Conservation (phyloP, 2,888 invertebrate species). For the Perdita meconis region DNA sequence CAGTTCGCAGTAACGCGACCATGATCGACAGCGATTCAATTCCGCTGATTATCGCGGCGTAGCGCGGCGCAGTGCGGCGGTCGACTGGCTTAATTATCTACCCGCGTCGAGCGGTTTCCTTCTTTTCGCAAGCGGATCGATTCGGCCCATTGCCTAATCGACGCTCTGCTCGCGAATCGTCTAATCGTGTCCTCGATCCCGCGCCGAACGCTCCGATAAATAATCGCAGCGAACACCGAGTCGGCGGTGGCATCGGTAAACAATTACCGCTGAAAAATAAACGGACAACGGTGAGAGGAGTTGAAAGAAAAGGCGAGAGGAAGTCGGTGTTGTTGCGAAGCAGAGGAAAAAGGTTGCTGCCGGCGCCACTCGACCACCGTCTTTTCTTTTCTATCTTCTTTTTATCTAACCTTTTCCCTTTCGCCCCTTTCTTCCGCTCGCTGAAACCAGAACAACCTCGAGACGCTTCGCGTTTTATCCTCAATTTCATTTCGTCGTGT, state of each 20-base stretch:
- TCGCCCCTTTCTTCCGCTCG: slow-evolving; percentile 5
- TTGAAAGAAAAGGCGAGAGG: slow-evolving; percentile 35
- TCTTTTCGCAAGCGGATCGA: neutral
- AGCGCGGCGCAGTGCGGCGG: no score
- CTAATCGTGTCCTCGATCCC: slow-evolving; percentile 1
- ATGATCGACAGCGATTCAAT: slow-evolving; percentile 55
- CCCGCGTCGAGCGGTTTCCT: neutral
- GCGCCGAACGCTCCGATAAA: neutral
- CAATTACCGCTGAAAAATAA: slow-evolving; percentile 3
- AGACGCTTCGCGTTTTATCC: slow-evolving; percentile 27
- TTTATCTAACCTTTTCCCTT: neutral
- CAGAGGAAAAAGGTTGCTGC: slow-evolving; percentile 32
- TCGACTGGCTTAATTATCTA: slow-evolving; percentile 26
- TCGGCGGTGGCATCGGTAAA: slow-evolving; percentile 4
- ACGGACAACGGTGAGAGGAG: neutral
- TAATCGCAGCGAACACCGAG: neutral
- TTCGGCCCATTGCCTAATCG: no score
- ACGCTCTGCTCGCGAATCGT: no score
- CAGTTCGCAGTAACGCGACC: slow-evolving; percentile 25
- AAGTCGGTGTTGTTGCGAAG: slow-evolving; percentile 37
- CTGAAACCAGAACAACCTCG: neutral
- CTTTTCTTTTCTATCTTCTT: slow-evolving; percentile 1
- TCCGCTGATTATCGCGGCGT: slow-evolving; percentile 33
- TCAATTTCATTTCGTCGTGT: slow-evolving; percentile 21
- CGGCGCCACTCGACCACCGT: slow-evolving; percentile 49